phyloP scores from a whole-genome alignment of 2,797 vertebrate genomes.

The Lepus oiostolus region DNA sequence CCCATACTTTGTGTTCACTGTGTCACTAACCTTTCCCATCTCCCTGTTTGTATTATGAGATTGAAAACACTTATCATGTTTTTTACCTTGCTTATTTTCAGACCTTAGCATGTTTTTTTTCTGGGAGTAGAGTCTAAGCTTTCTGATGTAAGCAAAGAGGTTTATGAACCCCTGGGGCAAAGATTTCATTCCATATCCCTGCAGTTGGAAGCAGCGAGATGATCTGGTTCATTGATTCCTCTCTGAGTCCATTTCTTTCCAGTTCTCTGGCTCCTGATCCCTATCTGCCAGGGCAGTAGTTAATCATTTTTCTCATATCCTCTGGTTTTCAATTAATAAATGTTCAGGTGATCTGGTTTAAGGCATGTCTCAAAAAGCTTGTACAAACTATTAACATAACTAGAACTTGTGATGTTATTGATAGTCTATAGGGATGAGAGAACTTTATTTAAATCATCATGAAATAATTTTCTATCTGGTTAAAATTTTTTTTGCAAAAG shows the following conservation, averaged over 20 bases:
- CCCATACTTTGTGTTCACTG: not conserved
- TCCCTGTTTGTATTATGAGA: not conserved
- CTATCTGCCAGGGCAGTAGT: slow-evolving; percentile 68
- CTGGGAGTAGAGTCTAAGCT: slow-evolving; percentile 32
- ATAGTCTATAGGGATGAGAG: not conserved
- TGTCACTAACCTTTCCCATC: not conserved
- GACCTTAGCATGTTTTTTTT: not conserved
- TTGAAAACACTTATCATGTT: slow-evolving; percentile 49
- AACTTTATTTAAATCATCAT: not conserved
- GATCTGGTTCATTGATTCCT: slow-evolving; percentile 68
- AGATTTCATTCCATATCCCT: slow-evolving; percentile 34
- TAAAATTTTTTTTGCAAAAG: not conserved
- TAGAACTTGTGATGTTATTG: not conserved
- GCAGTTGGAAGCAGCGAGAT: slow-evolving; percentile 48
- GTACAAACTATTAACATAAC: not conserved
- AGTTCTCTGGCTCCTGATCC: slow-evolving; percentile 50
- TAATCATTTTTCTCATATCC: slow-evolving; percentile 71
- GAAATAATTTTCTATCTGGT: slow-evolving; percentile 1
- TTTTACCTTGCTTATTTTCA: slow-evolving; percentile 56
- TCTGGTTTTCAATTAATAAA: slow-evolving; percentile 65
- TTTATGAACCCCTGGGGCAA: slow-evolving; percentile 54
- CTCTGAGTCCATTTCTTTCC: slow-evolving; percentile 62
- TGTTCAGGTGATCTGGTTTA: slow-evolving; percentile 41
- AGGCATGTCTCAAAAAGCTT: not conserved
- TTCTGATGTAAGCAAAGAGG: slow-evolving; percentile 68